These are phyloP conservation scores for Acridotheres tristis DNA, from an alignment of 2,797 vertebrate genomes.

Conservation along the genomic window DNA sequence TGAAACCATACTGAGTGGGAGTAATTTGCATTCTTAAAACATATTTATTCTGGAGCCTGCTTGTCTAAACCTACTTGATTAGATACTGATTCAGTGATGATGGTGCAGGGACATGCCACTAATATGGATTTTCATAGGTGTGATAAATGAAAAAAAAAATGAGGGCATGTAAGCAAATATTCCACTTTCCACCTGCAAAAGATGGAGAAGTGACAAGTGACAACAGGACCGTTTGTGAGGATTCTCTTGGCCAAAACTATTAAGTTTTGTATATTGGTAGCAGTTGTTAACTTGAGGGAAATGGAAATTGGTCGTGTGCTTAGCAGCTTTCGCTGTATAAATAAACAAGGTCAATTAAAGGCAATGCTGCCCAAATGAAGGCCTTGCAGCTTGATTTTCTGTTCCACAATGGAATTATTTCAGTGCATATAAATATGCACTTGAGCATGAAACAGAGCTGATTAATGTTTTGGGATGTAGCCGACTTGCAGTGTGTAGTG, in stretches of 20 bases:
- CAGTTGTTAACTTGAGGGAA: neutral
- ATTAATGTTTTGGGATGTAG: neutral
- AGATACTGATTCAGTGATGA: neutral
- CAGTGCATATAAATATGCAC: neutral
- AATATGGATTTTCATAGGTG: neutral
- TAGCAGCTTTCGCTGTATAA: neutral
- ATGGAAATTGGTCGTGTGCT: neutral
- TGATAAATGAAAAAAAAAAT: neutral
- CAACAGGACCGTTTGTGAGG: neutral
- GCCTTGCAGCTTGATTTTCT: neutral
- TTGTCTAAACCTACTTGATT: neutral
- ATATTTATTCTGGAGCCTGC: neutral
- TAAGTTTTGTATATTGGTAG: neutral
- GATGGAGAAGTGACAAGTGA: neutral
- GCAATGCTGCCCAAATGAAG: neutral
- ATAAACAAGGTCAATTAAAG: constrained; percentile 19
- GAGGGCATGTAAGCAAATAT: neutral
- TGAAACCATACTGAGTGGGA: neutral
- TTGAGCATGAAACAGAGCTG: neutral
- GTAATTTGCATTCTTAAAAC: neutral
- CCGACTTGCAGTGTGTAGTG: neutral
- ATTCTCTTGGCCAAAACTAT: neutral
- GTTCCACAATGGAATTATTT: neutral
- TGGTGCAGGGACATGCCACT: neutral
- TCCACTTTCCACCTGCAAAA: neutral